A percentile compares a stretch with the other conserved stretches of the same genome.
These are phyloP conservation scores for Hippocampus zosterae DNA, from an alignment of 2,113 vertebrate species.

Conservation along the genomic window DNA sequence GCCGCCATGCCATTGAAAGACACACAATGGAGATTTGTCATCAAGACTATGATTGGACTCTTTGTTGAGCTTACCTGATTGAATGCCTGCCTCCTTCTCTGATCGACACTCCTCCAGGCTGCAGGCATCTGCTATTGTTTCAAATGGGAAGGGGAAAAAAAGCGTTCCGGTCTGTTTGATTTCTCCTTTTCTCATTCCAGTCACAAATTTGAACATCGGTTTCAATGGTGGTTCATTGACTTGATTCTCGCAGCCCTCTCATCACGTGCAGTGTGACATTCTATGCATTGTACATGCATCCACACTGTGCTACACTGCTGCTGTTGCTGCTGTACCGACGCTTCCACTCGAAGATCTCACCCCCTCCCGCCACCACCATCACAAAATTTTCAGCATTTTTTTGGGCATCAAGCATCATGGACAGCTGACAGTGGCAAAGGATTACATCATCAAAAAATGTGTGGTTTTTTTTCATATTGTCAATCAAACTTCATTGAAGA, in stretches of 20 bases:
- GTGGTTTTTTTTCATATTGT: background rate
- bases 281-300: background rate
- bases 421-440: background rate
- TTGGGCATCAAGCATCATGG: background rate
- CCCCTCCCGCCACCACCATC: background rate
- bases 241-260: background rate
- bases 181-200: background rate
- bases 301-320: background rate
- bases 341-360: background rate
- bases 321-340: background rate
- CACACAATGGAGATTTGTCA: conserved; percentile 4
- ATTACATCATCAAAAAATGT: background rate
- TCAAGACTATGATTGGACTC: background rate
- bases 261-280: background rate
- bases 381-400: background rate
- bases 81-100: background rate
- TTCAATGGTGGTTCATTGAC: background rate
- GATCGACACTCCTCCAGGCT: conserved; percentile 12
- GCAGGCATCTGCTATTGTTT: conserved; percentile 8
- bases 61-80: conserved; percentile 13
- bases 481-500: background rate
- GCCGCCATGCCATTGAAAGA: background rate
- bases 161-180: background rate
- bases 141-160: background rate
- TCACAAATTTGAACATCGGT: background rate